Evolutionary conservation across 2,113 vertebrate species (phyloP).

Genomic region (Sturnus vulgaris): DNA sequence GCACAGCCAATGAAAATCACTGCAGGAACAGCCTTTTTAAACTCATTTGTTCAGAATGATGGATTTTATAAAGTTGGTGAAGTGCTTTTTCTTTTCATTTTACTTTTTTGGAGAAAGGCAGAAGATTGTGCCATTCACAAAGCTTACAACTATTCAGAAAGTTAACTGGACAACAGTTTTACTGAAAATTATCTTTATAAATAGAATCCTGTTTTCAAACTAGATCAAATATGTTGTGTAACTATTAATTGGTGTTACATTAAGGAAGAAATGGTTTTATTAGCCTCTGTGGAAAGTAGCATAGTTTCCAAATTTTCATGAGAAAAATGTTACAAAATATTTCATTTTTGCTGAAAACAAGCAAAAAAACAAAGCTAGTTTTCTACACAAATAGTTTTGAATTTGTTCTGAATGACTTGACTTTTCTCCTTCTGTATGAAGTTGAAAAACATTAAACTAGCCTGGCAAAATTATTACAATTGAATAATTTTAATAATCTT

Average conservation of each 20-base stretch:
- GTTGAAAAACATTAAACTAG: neutral
- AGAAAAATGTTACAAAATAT: neutral
- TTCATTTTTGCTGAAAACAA: neutral
- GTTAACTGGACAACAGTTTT: neutral
- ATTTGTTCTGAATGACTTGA: neutral
- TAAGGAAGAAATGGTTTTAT: neutral
- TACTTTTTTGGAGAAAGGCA: neutral
- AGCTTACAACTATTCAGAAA: neutral
- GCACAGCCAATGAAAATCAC: neutral
- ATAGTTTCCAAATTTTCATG: neutral
- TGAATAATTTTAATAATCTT: neutral
- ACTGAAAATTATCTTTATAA: neutral
- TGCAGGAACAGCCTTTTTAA: neutral
- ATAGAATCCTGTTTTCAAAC: neutral
- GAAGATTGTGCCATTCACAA: neutral
- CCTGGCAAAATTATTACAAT: neutral
- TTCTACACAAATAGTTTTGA: neutral
- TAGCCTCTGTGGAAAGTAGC: neutral
- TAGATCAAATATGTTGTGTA: neutral
- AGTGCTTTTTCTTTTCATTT: neutral
- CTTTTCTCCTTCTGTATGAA: neutral
- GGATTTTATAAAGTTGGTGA: neutral
- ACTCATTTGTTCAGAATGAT: neutral
- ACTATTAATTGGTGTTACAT: neutral
- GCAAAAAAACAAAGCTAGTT: neutral